Conservation (phyloP, 2,113 vertebrate species). For the Pachycephala philippinensis region DNA sequence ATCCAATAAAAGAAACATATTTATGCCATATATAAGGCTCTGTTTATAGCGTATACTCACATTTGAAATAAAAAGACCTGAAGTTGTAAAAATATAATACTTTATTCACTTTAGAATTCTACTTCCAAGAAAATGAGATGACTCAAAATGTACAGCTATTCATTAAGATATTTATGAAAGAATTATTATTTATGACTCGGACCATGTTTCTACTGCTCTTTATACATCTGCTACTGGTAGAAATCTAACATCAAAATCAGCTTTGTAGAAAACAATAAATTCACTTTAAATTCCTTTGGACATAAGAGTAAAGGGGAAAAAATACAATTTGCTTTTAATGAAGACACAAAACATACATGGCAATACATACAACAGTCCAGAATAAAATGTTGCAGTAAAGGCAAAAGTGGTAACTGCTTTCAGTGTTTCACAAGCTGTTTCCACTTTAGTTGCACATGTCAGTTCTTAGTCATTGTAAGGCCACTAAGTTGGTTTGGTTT, state of each 20-base stretch:
- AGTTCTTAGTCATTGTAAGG: not conserved
- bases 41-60: constrained; percentile 44
- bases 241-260: not conserved
- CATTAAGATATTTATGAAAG: not conserved
- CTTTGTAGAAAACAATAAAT: not conserved
- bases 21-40: constrained; percentile 45
- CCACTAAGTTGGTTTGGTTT: not conserved
- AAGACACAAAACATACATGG: not conserved
- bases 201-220: not conserved
- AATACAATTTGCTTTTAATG: not conserved
- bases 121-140: constrained; percentile 1
- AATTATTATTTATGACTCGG: not conserved
- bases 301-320: not conserved
- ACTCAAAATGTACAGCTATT: constrained; percentile 19
- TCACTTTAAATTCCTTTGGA: not conserved
- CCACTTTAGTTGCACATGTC: not conserved
- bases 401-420: not conserved
- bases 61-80: constrained; percentile 42
- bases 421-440: not conserved
- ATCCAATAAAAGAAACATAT: constrained; percentile 68
- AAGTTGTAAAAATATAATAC: constrained; percentile 52
- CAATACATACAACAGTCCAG: not conserved
- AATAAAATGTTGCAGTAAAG: not conserved
- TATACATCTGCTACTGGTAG: not conserved
- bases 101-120: constrained; percentile 32